A percentile compares a stretch with the other conserved stretches of the same genome.
Conservation (phyloP, 2,113 vertebrate species). For the Proterorhinus semilunaris region DNA sequence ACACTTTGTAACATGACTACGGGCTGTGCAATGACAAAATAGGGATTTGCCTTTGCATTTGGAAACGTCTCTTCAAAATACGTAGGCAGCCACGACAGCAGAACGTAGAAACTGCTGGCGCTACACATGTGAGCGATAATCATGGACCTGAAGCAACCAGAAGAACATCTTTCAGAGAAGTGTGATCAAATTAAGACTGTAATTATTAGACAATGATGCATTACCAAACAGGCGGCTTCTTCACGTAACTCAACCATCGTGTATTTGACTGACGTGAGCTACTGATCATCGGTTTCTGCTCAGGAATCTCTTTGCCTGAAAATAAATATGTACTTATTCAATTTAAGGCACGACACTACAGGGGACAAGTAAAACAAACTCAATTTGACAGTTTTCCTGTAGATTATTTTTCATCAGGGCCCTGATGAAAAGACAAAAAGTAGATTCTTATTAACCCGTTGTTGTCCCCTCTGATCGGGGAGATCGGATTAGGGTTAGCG, state of each 20-base stretch:
- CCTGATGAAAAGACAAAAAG: no score
- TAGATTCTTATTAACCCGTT: no score
- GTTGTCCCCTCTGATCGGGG: no score
- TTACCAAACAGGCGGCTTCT: slow-evolving; percentile 84
- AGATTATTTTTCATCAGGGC: no score
- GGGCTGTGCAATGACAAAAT: not conserved
- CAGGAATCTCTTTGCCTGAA: slow-evolving; percentile 68
- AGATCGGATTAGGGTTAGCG: no score
- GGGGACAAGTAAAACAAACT: no score
- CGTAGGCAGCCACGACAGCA: slow-evolving; percentile 91
- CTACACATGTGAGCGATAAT: slow-evolving; percentile 82
- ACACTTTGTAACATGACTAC: no score
- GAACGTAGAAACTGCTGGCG: slow-evolving; percentile 76
- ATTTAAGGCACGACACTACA: no score
- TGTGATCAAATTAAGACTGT: not conserved
- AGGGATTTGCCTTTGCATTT: slow-evolving; percentile 74
- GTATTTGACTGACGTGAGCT: slow-evolving; percentile 52
- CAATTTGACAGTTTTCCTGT: no score
- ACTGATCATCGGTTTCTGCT: slow-evolving; percentile 43
- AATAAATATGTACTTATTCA: not conserved
- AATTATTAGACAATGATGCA: not conserved
- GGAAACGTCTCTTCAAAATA: slow-evolving; percentile 90
- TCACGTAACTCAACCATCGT: slow-evolving; percentile 78
- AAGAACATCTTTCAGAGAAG: not conserved
- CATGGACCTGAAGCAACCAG: slow-evolving; percentile 77